Base-by-base conservation (phyloP, 2,797 vertebrate species). In the Sphenodon punctatus region DNA sequence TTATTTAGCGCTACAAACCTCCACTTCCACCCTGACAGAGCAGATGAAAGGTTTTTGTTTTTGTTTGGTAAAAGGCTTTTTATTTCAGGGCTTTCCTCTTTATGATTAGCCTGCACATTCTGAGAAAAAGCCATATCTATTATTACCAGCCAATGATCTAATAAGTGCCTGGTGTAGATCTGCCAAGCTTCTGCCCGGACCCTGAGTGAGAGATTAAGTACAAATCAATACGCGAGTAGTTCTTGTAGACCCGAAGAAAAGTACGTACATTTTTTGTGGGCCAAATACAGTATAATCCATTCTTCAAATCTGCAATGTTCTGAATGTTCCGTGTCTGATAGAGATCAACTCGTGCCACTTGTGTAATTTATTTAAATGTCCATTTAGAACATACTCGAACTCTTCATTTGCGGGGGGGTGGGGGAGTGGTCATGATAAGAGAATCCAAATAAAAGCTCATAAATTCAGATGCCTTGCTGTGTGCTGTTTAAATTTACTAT, bases 1-100 rank as follows among this genome's bases (percentile, higher is more conserved):
- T 93, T 92, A 93, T 92, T 93, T 92, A 92, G 90, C 86, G 85
- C 90, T 85, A 93, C 93, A 88, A 93, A 93, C 93, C 93, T 92
- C 89, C 93, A 91, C 85, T 78, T 91, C 82, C 91, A 89, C 74
- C 78, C 71, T 76, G 86, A 82, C 86, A 81, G 80, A 80, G 74
- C 67, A 89, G 90, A 92, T 93, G 91, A 92, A 93, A 92, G 91
- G n/a, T n/a, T n/a, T n/a, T n/a, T n/a, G n/a, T 85, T 86, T 78
- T 90, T 91, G 80, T 91, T 92, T 93, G 85, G 76, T 80, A 91
- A 90, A 93, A 91, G 89, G 90, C 82, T 89, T 91, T n/a, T 83
- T 85, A 46, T 86, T 93, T 90, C 82, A 60, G 34, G n/a, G 66
- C 68, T 85, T 66, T 78, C 66, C 67, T 90, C 90, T 87, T 92